Evolutionary conservation across 2,797 vertebrate species (phyloP), one percentile per base, ranked within the genome.

Genomic region (Capromys pilorides): DNA sequence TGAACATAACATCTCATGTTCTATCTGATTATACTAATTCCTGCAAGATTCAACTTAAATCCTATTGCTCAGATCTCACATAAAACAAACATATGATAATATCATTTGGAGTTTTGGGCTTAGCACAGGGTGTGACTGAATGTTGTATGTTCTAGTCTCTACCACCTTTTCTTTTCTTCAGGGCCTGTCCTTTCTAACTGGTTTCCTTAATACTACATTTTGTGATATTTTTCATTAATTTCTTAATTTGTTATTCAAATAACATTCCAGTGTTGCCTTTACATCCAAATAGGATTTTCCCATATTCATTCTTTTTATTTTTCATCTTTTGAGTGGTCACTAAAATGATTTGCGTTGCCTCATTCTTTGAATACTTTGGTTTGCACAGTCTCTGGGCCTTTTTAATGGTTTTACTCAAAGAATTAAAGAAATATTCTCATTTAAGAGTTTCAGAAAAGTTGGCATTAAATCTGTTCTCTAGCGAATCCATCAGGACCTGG

Each of bases 281-380:
- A 90, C 12, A 90, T 93, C 4, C 49, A 91, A 92, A 75, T 3
- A 87, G 33, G n/a, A 26, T 93, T 71, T 85, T 39, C 4, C 18
- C 41, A 4, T 31, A 16, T 75, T 7, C 1, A 78, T 33, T n/a
- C 31, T 81, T 45, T 91, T 39, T 83, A 80, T 86, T 67, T 18
- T 92, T 84, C 45, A 39, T 75, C 24, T 9, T 33, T 75, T 81
- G 6, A 39, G 39, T 21, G 28, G 49, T 87, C 62, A 67, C 24
- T 81, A 85, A 90, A 91, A 93, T 73, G 26, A n/a, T 94, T 88
- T 61, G 2, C 41, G 24, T 86, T 61, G 5, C 71, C 94, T 81
- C 73, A 61, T 94, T 88, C 22, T 26, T 9, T 73, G 13, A 67
- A 4, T 94, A 10, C 73, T 88, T 94, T 10, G 57, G 51, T 64